A percentile compares a stretch with the other conserved stretches of the same genome.
Conservation (phyloP, 1,140 invertebrate species). For the Drosophila suzukii region DNA sequence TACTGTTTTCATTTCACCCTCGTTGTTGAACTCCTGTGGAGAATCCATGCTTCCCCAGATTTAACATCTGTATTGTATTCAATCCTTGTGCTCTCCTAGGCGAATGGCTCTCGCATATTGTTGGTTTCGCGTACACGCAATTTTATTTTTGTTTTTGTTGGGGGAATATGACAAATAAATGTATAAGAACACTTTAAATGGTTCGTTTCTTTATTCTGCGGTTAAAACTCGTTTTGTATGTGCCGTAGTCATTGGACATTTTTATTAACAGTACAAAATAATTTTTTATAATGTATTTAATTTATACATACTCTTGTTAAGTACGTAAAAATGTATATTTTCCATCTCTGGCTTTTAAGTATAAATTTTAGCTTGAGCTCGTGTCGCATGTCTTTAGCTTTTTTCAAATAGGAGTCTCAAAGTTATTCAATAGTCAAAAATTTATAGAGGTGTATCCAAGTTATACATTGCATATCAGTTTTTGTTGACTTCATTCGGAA, state of each 20-base stretch:
- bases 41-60: constrained; percentile 30
- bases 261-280: constrained; percentile 22
- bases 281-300: neutral
- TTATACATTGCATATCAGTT: constrained; percentile 2
- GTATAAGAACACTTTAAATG: constrained; percentile 5
- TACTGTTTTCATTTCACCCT: constrained; percentile 16
- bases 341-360: no score
- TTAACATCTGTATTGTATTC: constrained; percentile 32
- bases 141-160: constrained; percentile 35
- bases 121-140: constrained; percentile 26
- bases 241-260: neutral
- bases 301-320: constrained; percentile 3
- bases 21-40: constrained; percentile 4
- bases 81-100: constrained; percentile 19
- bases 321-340: neutral
- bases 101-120: constrained; percentile 7
- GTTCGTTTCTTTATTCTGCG: neutral
- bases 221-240: neutral
- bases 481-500: neutral
- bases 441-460: neutral
- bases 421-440: constrained; percentile 16
- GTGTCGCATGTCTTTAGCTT: no score
- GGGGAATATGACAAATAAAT: constrained; percentile 41
- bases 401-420: no score
- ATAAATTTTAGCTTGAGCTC: no score